Evolutionary conservation across 53 echinoderm and acorn worm species (phyloP).

Genomic region (Holothuria scabra): DNA sequence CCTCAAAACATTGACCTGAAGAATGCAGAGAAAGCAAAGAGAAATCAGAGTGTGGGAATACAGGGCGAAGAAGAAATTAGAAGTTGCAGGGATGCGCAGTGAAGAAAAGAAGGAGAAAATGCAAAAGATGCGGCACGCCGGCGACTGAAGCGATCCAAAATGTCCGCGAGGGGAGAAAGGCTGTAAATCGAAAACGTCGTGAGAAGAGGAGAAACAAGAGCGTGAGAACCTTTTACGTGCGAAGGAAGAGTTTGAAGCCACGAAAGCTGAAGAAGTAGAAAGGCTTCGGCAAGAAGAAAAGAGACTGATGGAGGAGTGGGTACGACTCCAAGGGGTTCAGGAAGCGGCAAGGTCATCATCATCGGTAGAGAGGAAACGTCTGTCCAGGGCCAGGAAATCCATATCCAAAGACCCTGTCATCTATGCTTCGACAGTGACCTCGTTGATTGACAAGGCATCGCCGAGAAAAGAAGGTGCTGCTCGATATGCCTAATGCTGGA

Average conservation of each 20-base stretch:
- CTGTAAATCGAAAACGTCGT: slow-evolving; percentile 37
- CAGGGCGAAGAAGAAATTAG: slow-evolving; percentile 58
- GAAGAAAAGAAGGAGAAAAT: slow-evolving; percentile 24
- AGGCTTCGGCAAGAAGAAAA: slow-evolving; percentile 19
- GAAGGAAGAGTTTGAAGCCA: slow-evolving; percentile 14
- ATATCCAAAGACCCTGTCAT: slow-evolving; percentile 37
- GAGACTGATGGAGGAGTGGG: slow-evolving; percentile 47
- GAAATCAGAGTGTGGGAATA: slow-evolving; percentile 52
- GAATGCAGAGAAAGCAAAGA: slow-evolving; percentile 36
- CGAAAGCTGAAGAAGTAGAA: slow-evolving; percentile 14
- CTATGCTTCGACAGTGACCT: slow-evolving; percentile 43
- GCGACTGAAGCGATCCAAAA: slow-evolving; percentile 22
- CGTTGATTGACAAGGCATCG: slow-evolving; percentile 51
- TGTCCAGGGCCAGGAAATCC: slow-evolving; percentile 50
- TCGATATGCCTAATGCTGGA: slow-evolving; percentile 22
- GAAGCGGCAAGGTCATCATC: neutral
- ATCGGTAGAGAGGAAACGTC: slow-evolving; percentile 44
- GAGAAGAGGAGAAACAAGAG: slow-evolving; percentile 38
- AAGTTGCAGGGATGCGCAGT: slow-evolving; percentile 17
- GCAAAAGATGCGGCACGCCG: slow-evolving; percentile 60
- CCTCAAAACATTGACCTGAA: slow-evolving; percentile 52
- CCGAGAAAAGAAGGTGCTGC: slow-evolving; percentile 51
- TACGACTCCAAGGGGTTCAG: slow-evolving; percentile 16
- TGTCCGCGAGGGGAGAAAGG: slow-evolving; percentile 27
- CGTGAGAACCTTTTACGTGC: neutral